A percentile compares a stretch with the other conserved stretches of the same genome.
phyloP scores from a whole-genome alignment of 2,888 invertebrate genomes.

The Poecilus cupreus region DNA sequence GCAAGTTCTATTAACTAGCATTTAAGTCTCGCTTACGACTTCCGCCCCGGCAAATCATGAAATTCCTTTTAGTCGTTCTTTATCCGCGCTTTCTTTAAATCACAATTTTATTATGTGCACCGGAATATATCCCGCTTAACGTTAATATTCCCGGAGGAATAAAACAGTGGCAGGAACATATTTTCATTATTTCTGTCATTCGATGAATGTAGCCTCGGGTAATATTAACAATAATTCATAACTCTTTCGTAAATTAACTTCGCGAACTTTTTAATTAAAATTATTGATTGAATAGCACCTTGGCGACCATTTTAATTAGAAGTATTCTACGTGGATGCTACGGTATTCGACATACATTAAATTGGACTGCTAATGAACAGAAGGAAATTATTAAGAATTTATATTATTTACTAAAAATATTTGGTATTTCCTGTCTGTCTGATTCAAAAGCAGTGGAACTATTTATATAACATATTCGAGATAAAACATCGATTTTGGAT shows the following conservation, averaged over 20 bases:
- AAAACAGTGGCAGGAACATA: background rate
- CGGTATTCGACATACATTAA: background rate
- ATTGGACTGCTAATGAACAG: background rate
- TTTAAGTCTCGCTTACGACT: background rate
- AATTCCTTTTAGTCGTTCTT: background rate
- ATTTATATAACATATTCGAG: conserved; percentile 40
- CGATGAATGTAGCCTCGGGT: conserved; percentile 38
- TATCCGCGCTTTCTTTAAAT: conserved; percentile 10
- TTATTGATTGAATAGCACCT: conserved; percentile 42
- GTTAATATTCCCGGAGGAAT: conserved; percentile 17
- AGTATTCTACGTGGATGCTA: background rate
- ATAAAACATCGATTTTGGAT: conserved; percentile 36
- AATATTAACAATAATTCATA: conserved; percentile 55
- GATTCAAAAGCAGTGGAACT: background rate
- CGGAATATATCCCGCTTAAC: background rate
- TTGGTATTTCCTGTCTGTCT: background rate
- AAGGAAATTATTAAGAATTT: conserved; percentile 9
- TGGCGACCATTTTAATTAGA: conserved; percentile 26
- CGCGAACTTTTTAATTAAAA: conserved; percentile 52
- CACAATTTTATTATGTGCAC: conserved; percentile 25
- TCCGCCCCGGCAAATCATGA: background rate
- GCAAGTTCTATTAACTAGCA: background rate
- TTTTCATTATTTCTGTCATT: conserved; percentile 50
- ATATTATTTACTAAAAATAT: background rate
- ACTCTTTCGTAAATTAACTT: conserved; percentile 44